Conservation (phyloP, 2,797 vertebrate genomes). For the Crocodylus rhombifer region DNA sequence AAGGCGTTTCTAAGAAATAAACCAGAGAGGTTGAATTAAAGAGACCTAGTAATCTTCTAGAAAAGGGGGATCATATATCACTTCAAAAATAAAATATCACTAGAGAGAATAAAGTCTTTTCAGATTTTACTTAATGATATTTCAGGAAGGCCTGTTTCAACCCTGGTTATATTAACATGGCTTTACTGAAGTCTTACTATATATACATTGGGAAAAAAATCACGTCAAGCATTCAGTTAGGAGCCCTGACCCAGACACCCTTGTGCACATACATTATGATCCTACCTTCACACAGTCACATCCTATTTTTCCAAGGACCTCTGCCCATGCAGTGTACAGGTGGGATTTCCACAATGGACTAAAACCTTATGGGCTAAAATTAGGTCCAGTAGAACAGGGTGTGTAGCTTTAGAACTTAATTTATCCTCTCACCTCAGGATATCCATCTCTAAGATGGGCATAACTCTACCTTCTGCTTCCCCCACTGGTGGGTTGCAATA, state of each 20-base stretch:
- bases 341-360: not conserved
- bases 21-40: not conserved
- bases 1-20: not conserved
- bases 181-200: not conserved
- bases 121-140: not conserved
- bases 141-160: slow-evolving; percentile 2
- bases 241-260: rapidly evolving
- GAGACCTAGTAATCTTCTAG: not conserved
- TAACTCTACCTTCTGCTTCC: not conserved
- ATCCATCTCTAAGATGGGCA: not conserved
- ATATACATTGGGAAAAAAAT: not conserved
- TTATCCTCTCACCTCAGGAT: not conserved
- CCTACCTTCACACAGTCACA: rapidly evolving
- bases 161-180: not conserved
- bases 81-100: not conserved
- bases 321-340: not conserved
- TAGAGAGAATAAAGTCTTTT: slow-evolving; percentile 34
- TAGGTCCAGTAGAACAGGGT: not conserved
- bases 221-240: not conserved
- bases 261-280: not conserved
- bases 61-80: not conserved
- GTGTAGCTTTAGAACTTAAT: not conserved
- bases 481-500: not conserved
- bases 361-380: not conserved
- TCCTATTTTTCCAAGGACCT: not conserved